Evolutionary conservation across 2,888 invertebrate genomes (phyloP).

Genomic region (Tenthredo livida): DNA sequence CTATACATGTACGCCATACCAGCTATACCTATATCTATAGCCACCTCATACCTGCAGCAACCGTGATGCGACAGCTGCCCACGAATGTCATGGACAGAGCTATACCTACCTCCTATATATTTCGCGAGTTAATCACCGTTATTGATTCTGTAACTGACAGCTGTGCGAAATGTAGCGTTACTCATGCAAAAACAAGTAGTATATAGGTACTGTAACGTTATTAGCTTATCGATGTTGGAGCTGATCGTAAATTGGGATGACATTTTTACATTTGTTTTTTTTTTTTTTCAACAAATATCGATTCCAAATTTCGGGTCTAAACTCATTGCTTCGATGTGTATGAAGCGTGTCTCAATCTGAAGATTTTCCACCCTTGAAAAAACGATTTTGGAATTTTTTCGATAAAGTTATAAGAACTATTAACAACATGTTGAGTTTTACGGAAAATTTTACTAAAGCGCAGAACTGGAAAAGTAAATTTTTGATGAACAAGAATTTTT

Average conservation of each 20-base stretch:
- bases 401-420: no score
- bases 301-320: no score
- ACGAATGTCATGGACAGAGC: conserved; percentile 20
- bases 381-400: no score
- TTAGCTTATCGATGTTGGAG: not conserved
- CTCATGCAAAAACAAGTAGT: not conserved
- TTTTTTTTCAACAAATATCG: not conserved
- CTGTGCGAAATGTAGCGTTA: conserved; percentile 9
- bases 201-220: not conserved
- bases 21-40: not conserved
- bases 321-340: not conserved
- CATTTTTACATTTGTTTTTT: not conserved
- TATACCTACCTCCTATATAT: conserved; percentile 23
- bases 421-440: no score
- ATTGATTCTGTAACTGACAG: conserved; percentile 46
- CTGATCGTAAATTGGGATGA: not conserved
- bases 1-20: no score
- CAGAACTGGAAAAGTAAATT: no score
- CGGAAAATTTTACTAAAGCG: no score
- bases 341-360: not conserved
- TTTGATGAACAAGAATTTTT: not conserved
- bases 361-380: not conserved
- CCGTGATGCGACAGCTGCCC: conserved; percentile 25
- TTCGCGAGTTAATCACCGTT: conserved; percentile 42
- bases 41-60: not conserved